phyloP scores from a whole-genome alignment of 2,888 invertebrate genomes.

The Limenitis camilla region DNA sequence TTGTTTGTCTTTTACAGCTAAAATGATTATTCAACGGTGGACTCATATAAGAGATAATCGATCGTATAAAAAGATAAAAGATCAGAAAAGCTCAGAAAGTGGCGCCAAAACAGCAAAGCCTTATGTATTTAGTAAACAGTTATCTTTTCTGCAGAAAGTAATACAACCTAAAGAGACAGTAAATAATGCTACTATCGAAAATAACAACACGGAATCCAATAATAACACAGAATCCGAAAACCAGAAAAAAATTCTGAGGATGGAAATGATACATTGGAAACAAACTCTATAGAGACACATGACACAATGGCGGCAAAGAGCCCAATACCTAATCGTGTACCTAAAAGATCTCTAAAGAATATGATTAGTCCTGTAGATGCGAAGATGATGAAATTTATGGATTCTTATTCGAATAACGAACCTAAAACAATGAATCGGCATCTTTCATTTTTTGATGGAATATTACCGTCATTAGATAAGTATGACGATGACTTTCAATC shows the following conservation, averaged over 20 bases:
- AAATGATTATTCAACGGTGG: slow-evolving; percentile 17
- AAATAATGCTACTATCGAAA: too few relatives aligned
- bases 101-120: slow-evolving; percentile 28
- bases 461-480: slow-evolving; percentile 12
- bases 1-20: slow-evolving; percentile 20
- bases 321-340: slow-evolving; percentile 11
- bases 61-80: slow-evolving; percentile 28
- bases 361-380: background rate
- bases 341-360: background rate
- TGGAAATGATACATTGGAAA: too few relatives aligned
- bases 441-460: slow-evolving; percentile 2
- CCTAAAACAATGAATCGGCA: slow-evolving; percentile 19
- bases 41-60: slow-evolving; percentile 31
- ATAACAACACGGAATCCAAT: too few relatives aligned
- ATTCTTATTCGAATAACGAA: slow-evolving; percentile 16
- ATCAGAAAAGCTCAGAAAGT: slow-evolving; percentile 23
- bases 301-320: slow-evolving; percentile 10
- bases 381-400: background rate
- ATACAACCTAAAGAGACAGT: slow-evolving; percentile 23
- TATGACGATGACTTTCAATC: slow-evolving; percentile 28
- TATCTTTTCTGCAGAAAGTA: slow-evolving; percentile 28
- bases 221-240: too few relatives aligned
- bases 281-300: too few relatives aligned
- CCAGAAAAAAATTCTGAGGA: too few relatives aligned
- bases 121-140: slow-evolving; percentile 27